Evolutionary conservation across 2,797 vertebrate genomes (phyloP).

Genomic region (Stomatorhinus walkeri): DNA sequence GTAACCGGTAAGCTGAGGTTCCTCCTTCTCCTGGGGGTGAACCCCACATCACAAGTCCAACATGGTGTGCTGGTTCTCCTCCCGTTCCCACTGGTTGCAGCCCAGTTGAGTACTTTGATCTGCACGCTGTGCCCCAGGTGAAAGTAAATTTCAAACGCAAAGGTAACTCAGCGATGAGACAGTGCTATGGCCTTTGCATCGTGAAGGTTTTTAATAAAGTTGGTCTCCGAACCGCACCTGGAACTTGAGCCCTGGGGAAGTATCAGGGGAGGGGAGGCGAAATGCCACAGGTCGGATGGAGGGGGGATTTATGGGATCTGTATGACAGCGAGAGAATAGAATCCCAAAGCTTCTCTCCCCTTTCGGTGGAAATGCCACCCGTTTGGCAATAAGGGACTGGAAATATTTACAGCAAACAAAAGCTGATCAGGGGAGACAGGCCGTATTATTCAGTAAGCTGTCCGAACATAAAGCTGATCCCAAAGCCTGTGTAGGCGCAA

Average conservation of each 20-base stretch:
- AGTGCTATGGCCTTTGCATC: not conserved
- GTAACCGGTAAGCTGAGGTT: not conserved
- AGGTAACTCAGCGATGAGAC: slow-evolving; percentile 7
- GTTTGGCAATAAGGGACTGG: slow-evolving; percentile 13
- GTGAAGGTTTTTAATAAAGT: slow-evolving; percentile 32
- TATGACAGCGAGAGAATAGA: not conserved
- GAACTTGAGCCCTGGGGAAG: not conserved
- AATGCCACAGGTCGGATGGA: not conserved
- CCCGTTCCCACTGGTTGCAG: not conserved
- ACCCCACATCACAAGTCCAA: not conserved
- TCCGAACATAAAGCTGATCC: slow-evolving; percentile 6
- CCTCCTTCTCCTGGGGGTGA: not conserved
- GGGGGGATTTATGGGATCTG: slow-evolving; percentile 18
- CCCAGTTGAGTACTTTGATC: not conserved
- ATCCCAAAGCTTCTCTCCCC: not conserved
- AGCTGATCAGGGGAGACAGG: slow-evolving; percentile 22
- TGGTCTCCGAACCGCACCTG: slow-evolving; percentile 25
- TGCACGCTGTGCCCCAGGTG: not conserved
- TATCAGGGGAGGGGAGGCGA: not conserved
- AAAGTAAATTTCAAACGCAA: not conserved
- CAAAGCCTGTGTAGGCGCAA: not conserved
- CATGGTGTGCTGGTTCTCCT: not conserved
- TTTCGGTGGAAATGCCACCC: not conserved
- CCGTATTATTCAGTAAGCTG: slow-evolving; percentile 25
- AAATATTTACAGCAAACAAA: slow-evolving; percentile 26